Evolutionary conservation across 2,888 invertebrate genomes (phyloP).

Genomic region (Willowsia nigromaculata): DNA sequence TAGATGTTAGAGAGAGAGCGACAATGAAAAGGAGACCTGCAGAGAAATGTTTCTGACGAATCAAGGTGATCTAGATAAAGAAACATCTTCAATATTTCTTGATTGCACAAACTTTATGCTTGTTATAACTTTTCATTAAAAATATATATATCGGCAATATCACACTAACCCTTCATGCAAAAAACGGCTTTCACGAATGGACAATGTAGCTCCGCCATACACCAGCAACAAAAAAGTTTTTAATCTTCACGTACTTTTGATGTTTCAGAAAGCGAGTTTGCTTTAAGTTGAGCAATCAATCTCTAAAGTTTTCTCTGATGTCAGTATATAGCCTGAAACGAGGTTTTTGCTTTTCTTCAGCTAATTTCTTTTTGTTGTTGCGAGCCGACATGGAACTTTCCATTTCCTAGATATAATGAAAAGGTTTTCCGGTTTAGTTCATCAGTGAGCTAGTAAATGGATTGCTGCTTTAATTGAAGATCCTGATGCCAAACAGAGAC

Average conservation of each 20-base stretch:
- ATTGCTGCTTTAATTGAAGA: neutral
- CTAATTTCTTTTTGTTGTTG: neutral
- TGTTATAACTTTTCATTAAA: neutral
- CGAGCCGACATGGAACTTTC: neutral
- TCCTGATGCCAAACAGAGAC: neutral
- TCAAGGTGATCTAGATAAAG: neutral
- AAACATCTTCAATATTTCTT: neutral
- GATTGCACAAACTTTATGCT: neutral
- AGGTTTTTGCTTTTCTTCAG: neutral
- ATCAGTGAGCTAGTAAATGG: neutral
- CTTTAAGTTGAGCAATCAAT: constrained; percentile 23
- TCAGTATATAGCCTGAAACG: constrained; percentile 12
- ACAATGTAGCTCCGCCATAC: neutral
- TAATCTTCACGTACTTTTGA: constrained; percentile 22
- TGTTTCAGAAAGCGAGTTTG: constrained; percentile 8
- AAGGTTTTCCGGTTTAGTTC: neutral
- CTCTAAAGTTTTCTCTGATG: constrained; percentile 26
- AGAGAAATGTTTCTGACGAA: neutral
- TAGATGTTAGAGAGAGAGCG: neutral
- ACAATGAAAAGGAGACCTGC: neutral
- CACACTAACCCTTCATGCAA: too few relatives aligned
- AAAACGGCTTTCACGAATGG: neutral
- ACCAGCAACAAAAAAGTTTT: neutral
- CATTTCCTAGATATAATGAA: neutral
- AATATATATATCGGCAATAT: neutral